Conservation (phyloP, 2,888 invertebrate genomes). For the Graphium colonna region DNA sequence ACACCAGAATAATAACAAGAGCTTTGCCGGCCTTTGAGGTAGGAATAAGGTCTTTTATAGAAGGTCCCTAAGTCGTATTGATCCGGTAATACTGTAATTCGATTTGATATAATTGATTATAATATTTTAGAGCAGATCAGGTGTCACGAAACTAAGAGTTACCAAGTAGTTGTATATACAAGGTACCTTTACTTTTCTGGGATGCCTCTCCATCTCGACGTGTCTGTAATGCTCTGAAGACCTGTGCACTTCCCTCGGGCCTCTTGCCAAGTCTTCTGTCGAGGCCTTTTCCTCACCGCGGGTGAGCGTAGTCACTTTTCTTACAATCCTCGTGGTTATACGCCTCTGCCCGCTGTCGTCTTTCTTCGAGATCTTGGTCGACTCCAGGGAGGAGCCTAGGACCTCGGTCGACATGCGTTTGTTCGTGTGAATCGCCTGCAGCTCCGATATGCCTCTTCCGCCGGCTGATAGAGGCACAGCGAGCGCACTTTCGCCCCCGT, state of each 20-base stretch:
- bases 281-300: conserved; percentile 90
- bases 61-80: too few species aligned
- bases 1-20: too few species aligned
- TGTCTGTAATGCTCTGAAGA: conserved; percentile 80
- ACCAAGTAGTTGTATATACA: too few species aligned
- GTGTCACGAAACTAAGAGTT: too few species aligned
- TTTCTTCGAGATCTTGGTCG: conserved; percentile 89
- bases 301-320: conserved; percentile 93
- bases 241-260: conserved; percentile 80
- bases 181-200: conserved; percentile 88
- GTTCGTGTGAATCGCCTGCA: conserved; percentile 90
- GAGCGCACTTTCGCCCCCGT: conserved; percentile 60
- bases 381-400: conserved; percentile 90
- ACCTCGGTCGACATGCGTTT: conserved; percentile 91
- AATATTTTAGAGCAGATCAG: too few species aligned
- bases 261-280: conserved; percentile 84
- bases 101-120: too few species aligned
- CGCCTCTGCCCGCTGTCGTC: conserved; percentile 89
- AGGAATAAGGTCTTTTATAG: too few species aligned
- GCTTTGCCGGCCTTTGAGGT: too few species aligned
- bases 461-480: conserved; percentile 68
- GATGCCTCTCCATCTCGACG: conserved; percentile 78
- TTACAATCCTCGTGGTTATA: conserved; percentile 91
- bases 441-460: conserved; percentile 72
- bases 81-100: too few species aligned